Evolutionary conservation across 2,797 vertebrate species (phyloP).

Genomic region (Parauchenoglanis punctatus): DNA sequence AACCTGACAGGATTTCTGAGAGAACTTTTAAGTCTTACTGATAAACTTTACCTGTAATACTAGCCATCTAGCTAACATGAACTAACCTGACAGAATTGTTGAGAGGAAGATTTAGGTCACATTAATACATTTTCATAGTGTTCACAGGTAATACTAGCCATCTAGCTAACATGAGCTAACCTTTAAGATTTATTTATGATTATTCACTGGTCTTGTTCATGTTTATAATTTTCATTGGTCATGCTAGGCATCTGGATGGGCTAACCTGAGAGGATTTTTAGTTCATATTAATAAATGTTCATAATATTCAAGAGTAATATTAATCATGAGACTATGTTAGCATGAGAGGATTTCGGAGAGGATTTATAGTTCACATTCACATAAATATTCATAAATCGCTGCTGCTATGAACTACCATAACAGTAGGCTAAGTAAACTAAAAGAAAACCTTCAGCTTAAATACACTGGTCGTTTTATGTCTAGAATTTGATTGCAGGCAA

Average conservation of each 20-base stretch:
- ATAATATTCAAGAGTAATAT: neutral
- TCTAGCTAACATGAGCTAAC: neutral
- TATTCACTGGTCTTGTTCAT: neutral
- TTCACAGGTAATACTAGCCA: neutral
- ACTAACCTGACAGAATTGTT: neutral
- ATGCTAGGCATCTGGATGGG: neutral
- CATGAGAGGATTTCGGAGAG: neutral
- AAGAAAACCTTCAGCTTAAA: neutral
- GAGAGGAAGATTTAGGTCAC: neutral
- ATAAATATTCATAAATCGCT: neutral
- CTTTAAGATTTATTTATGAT: neutral
- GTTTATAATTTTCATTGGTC: constrained; percentile 10
- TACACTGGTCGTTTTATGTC: neutral
- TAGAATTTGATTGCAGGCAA: neutral
- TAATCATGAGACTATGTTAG: neutral
- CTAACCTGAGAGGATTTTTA: neutral
- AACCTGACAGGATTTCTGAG: neutral
- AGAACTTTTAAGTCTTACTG: neutral
- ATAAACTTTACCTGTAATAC: neutral
- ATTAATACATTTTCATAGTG: neutral
- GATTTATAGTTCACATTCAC: neutral
- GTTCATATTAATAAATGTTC: neutral
- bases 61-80: neutral
- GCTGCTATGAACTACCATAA: neutral
- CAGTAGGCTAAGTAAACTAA: neutral